Conservation (phyloP, 2,797 vertebrate species). For the Xyrichtys novacula region DNA sequence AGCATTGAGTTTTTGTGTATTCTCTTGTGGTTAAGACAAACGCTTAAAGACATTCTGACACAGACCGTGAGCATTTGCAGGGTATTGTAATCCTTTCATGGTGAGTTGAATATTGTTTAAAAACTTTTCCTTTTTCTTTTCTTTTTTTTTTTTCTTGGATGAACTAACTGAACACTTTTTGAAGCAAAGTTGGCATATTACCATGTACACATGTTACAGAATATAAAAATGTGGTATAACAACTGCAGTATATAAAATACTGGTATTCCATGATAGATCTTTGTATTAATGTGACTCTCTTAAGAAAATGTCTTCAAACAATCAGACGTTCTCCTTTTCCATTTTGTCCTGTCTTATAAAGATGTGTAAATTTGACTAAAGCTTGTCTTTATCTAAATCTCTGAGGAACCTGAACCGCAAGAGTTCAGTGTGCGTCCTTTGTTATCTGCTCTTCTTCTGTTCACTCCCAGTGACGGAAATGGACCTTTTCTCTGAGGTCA, state of each 20-base stretch:
- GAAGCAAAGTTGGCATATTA: constrained; percentile 82
- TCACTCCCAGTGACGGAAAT: background rate
- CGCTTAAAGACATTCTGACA: constrained; percentile 78
- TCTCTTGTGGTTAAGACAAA: constrained; percentile 79
- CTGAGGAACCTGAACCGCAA: constrained; percentile 30
- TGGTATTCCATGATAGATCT: constrained; percentile 85
- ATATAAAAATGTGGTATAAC: constrained; percentile 85
- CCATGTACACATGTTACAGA: constrained; percentile 85
- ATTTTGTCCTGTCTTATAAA: constrained; percentile 85
- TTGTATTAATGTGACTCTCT: constrained; percentile 87
- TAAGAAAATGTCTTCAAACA: constrained; percentile 86
- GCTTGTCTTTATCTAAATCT: constrained; percentile 71
- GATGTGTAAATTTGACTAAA: constrained; percentile 79
- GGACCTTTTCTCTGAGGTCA: background rate
- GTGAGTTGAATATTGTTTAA: constrained; percentile 81
- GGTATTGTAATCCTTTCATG: constrained; percentile 83
- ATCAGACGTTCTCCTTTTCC: constrained; percentile 82
- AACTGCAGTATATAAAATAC: constrained; percentile 84
- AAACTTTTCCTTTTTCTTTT: constrained; percentile 49
- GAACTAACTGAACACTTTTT: constrained; percentile 84
- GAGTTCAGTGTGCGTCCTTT: constrained; percentile 30
- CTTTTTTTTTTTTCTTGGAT: constrained; percentile 73
- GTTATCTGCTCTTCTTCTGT: constrained; percentile 9
- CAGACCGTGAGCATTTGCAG: constrained; percentile 79
- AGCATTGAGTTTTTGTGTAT: constrained; percentile 76